Percentiles rank a stretch among this genome's conserved stretches.
These are phyloP conservation scores for Heterohyrax brucei DNA, from an alignment of 2,797 vertebrate genomes.

Conservation along the genomic window DNA sequence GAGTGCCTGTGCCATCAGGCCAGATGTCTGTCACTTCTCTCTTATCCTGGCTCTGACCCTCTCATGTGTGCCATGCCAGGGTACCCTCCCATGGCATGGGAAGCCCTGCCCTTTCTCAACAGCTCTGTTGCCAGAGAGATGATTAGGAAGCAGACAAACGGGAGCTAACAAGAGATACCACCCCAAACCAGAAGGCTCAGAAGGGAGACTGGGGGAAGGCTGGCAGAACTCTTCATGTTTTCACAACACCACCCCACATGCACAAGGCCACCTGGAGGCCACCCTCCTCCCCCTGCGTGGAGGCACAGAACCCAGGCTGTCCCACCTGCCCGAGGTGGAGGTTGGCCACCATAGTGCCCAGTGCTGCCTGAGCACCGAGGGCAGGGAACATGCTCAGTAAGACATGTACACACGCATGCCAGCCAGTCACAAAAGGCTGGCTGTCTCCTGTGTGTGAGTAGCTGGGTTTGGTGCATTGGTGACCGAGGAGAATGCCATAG, in stretches of 20 bases:
- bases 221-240: not conserved
- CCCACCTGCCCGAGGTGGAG: not conserved
- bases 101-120: slow-evolving; percentile 47
- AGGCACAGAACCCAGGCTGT: not conserved
- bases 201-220: not conserved
- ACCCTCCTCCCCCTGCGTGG: not conserved
- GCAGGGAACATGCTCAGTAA: not conserved
- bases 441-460: not conserved
- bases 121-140: not conserved
- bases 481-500: not conserved
- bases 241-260: not conserved
- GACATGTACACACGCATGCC: not conserved
- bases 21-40: not conserved
- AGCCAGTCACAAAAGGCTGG: not conserved
- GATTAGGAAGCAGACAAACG: slow-evolving; percentile 31
- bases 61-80: not conserved
- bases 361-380: not conserved
- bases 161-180: slow-evolving; percentile 48
- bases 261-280: not conserved
- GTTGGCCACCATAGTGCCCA: not conserved
- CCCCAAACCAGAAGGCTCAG: not conserved
- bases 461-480: not conserved
- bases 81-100: not conserved
- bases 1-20: not conserved
- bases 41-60: not conserved